Evolutionary conservation across 2,113 vertebrate species (phyloP), one percentile per base, ranked within the genome.

Genomic region (Python bivittatus): DNA sequence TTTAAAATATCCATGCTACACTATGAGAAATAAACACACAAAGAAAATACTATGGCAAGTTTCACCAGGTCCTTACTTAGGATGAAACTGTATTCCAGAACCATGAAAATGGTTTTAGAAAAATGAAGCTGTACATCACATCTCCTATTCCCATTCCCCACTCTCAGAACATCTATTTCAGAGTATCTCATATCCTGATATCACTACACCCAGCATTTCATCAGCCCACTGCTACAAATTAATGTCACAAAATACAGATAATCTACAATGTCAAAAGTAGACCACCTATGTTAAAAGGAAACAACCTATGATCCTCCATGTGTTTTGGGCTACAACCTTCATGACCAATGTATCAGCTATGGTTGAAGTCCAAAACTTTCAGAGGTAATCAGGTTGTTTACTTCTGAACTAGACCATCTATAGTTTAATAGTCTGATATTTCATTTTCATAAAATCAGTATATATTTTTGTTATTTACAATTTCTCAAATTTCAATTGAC

Each of bases 401-500:
- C 68, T 38, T 38, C 68, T 38, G 68, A 38, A n/a, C 13, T 72
- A 72, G 68, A 72, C n/a, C 33, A 38, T 79, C 22, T 42, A 38
- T 42, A 0, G 52, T 57, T 86, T 86, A 83, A 83, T 15, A 20
- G 42, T 57, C 48, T 86, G 2, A 61, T n/a, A 3, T 87, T 91
- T 91, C 56, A 22, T 48, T 54, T 48, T 53, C 33, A 57, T 48
- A 48, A 48, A 48, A 48, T 48, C 48, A 48, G 48, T 48, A 48
- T 33, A 42, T 38, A 53, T 86, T 53, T 54, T 86, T 86, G 29
- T 25, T 90, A 29, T 72, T 22, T 6, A 57, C 20, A 61, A 29
- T 52, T 88, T 83, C 68, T 88, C 57, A 84, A 38, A 29, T 53
- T 48, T 84, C 27, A 56, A 64, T 64, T 92, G 88, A 90, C 52